Conservation (phyloP, 2,797 vertebrate genomes). For the Knipowitschia caucasica region DNA sequence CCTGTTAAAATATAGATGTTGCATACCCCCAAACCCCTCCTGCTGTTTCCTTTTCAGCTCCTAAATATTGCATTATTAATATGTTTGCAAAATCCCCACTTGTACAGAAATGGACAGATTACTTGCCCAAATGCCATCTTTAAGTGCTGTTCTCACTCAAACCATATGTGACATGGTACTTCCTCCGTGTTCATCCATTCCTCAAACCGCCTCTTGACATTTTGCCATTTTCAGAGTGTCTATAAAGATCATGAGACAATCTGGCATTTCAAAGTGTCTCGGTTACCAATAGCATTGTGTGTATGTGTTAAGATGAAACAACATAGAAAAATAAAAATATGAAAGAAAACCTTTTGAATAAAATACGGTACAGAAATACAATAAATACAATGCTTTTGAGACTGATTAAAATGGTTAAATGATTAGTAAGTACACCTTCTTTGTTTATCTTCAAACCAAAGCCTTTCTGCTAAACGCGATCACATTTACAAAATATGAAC, state of each 20-base stretch:
- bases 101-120: not conserved
- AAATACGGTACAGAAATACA: no score
- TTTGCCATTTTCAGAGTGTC: not conserved
- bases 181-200: not conserved
- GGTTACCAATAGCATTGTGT: not conserved
- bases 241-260: not conserved
- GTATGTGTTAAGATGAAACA: not conserved
- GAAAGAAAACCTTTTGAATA: no score
- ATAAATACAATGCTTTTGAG: no score
- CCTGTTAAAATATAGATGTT: not conserved
- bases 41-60: not conserved
- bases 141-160: not conserved
- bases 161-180: not conserved
- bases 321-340: not conserved
- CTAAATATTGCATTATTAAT: slow-evolving; percentile 2
- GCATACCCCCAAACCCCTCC: not conserved
- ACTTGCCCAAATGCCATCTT: not conserved
- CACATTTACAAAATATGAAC: no score
- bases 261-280: not conserved
- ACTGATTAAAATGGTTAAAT: no score
- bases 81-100: not conserved
- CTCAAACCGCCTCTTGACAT: not conserved
- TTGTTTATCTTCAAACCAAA: no score
- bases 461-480: no score
- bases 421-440: no score